Evolutionary conservation across 2,888 invertebrate genomes (phyloP).

Genomic region (Noctua comes): DNA sequence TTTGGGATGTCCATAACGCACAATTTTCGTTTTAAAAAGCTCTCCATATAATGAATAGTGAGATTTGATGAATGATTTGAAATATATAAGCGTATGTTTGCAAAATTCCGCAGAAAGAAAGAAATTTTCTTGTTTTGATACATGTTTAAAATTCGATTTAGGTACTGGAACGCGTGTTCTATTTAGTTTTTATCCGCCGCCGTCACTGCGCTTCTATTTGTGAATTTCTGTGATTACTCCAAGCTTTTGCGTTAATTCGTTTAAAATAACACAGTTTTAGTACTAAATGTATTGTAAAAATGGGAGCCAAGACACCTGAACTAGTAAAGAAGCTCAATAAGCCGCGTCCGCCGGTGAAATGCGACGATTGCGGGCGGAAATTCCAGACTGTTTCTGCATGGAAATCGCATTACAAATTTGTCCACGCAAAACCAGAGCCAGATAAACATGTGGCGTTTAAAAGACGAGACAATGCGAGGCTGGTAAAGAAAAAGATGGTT

Average conservation of each 20-base stretch:
- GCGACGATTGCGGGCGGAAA: conserved; percentile 76
- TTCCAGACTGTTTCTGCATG: conserved; percentile 73
- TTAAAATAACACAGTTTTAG: conserved; percentile 10
- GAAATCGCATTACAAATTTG: conserved; percentile 73
- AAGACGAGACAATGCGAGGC: conserved; percentile 24
- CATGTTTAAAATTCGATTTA: conserved; percentile 12
- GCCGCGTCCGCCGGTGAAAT: conserved; percentile 72
- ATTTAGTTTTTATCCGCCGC: conserved; percentile 53
- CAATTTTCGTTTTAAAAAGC: not conserved
- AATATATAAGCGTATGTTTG: too few species aligned
- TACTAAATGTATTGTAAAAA: conserved; percentile 64
- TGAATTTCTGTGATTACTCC: conserved; percentile 1
- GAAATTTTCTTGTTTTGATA: not conserved
- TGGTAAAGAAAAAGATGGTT: conserved; percentile 36
- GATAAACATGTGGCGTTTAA: conserved; percentile 44
- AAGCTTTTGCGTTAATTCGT: conserved; percentile 28
- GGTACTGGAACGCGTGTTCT: conserved; percentile 41
- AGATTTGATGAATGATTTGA: not conserved
- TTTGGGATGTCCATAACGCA: not conserved
- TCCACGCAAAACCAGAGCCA: conserved; percentile 53
- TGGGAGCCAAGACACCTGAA: conserved; percentile 77
- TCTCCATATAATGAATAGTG: not conserved
- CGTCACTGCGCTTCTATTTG: conserved; percentile 23
- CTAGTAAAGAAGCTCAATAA: conserved; percentile 72
- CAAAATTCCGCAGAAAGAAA: not conserved